Percentiles rank a stretch among this genome's conserved stretches.
Evolutionary conservation across 2,797 vertebrate genomes (phyloP).

Genomic region (Gila robusta): DNA sequence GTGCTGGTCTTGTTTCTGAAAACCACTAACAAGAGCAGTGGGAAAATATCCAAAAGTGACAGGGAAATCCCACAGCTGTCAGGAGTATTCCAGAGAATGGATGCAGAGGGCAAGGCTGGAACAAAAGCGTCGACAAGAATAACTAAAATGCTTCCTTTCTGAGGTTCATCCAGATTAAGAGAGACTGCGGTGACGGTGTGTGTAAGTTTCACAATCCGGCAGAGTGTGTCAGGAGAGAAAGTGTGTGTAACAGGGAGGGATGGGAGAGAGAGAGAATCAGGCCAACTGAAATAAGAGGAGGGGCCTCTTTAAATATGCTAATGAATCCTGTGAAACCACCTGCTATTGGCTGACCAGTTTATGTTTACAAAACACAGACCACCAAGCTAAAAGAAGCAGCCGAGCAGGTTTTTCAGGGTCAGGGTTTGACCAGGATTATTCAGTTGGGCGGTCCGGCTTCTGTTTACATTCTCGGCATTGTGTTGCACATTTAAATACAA

Average conservation of each 20-base stretch:
- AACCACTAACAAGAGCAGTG: background rate
- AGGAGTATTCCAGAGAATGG: conserved; percentile 49
- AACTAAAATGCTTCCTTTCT: conserved; percentile 49
- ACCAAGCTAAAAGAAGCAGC: conserved; percentile 25
- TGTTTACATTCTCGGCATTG: conserved; percentile 28
- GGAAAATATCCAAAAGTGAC: conserved; percentile 15
- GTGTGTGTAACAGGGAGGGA: conserved; percentile 37
- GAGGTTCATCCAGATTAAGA: conserved; percentile 49
- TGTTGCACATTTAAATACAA: conserved; percentile 27
- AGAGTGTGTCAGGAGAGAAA: conserved; percentile 39
- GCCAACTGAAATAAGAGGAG: conserved; percentile 52
- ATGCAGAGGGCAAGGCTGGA: conserved; percentile 10
- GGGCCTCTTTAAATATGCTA: conserved; percentile 52
- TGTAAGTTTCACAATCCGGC: conserved; percentile 40
- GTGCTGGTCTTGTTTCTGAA: background rate
- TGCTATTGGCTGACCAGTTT: conserved; percentile 24
- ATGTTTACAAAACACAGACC: conserved; percentile 50
- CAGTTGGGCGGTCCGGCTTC: background rate
- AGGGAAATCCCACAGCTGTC: conserved; percentile 41
- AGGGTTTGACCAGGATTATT: conserved; percentile 39
- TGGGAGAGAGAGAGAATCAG: conserved; percentile 51
- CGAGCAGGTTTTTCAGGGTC: conserved; percentile 54
- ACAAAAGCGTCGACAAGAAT: conserved; percentile 13
- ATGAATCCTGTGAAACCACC: conserved; percentile 24
- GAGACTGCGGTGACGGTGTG: conserved; percentile 38